Conservation (phyloP, 1,140 invertebrate species). For the Thereuonema tuberculata region DNA sequence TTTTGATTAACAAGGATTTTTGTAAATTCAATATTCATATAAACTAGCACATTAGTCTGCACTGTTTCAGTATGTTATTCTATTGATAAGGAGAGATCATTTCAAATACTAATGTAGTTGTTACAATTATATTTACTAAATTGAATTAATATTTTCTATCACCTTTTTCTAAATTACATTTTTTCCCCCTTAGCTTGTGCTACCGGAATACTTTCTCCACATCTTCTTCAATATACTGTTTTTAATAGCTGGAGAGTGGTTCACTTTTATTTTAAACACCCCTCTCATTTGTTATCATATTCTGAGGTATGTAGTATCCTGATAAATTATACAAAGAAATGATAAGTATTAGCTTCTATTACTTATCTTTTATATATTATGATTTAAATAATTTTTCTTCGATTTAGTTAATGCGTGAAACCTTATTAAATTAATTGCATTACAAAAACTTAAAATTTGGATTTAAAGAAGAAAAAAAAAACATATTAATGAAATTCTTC, state of each 20-base stretch:
- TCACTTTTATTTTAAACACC: constrained; percentile 78
- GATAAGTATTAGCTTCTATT: too few species aligned
- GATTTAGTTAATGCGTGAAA: too few species aligned
- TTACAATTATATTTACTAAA: constrained; percentile 8
- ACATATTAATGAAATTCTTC: too few species aligned
- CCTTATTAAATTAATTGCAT: too few species aligned
- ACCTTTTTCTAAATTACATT: not conserved
- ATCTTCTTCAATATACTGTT: constrained; percentile 85
- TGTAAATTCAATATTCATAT: not conserved
- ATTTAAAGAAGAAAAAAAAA: too few species aligned
- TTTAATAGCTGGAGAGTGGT: constrained; percentile 78
- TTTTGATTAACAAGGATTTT: not conserved
- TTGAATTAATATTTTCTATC: constrained; percentile 9
- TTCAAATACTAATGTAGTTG: too few species aligned
- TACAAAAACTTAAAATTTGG: too few species aligned
- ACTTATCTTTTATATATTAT: too few species aligned
- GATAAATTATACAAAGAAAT: too few species aligned
- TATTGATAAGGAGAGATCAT: not conserved
- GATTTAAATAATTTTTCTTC: too few species aligned
- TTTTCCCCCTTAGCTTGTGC: constrained; percentile 55
- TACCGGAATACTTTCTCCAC: constrained; percentile 93
- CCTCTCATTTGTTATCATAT: constrained; percentile 93
- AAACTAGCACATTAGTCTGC: not conserved
- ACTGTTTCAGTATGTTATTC: not conserved
- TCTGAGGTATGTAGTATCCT: too few species aligned